Conservation (phyloP, 2,113 vertebrate genomes). For the Tachysurus vachellii region DNA sequence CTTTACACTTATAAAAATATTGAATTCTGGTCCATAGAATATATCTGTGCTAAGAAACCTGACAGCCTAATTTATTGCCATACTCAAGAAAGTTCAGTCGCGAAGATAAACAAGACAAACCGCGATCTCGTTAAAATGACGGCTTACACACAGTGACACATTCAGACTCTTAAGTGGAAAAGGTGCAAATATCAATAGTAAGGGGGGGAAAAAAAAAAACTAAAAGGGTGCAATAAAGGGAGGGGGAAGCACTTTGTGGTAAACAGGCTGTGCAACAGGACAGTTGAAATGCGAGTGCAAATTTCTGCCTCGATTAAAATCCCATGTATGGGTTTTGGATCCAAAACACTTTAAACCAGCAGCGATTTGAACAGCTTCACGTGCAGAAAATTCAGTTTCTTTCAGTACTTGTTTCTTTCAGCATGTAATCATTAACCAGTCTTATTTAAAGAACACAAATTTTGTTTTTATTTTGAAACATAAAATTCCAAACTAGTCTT, state of each 20-base stretch:
- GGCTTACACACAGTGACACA: conserved; percentile 70
- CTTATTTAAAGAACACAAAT: no score
- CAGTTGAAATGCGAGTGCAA: background rate
- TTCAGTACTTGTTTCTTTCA: background rate
- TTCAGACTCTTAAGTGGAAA: conserved; percentile 52
- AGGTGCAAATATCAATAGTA: conserved; percentile 63
- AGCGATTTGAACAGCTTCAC: background rate
- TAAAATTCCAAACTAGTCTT: background rate
- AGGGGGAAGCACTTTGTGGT: background rate
- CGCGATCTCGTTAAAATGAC: conserved; percentile 53
- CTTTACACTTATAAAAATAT: conserved; percentile 68
- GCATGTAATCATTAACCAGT: background rate
- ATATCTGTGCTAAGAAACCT: conserved; percentile 61
- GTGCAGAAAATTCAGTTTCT: background rate
- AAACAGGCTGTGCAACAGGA: background rate
- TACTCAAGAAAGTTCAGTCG: conserved; percentile 59
- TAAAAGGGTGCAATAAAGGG: background rate
- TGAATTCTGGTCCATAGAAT: conserved; percentile 55
- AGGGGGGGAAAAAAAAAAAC: conserved; percentile 18
- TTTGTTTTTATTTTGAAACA: background rate
- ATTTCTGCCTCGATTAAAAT: conserved; percentile 1
- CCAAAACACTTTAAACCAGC: background rate
- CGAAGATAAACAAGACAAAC: conserved; percentile 48
- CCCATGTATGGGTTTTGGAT: no score
- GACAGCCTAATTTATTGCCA: conserved; percentile 67